Conservation (phyloP, 2,888 invertebrate genomes). For the Agonopterix arenella region DNA sequence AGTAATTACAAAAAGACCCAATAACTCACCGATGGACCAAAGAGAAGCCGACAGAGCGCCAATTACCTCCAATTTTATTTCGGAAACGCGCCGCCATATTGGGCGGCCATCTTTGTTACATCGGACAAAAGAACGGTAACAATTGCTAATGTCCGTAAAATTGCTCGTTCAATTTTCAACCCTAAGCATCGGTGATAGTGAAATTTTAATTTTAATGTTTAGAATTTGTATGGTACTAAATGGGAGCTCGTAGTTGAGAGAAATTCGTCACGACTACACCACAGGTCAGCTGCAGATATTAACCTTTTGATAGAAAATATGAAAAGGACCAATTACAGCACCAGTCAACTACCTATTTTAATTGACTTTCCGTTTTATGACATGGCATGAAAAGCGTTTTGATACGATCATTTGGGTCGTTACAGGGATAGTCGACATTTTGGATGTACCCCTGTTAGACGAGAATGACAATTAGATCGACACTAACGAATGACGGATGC, state of each 20-base stretch:
- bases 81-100: conserved; percentile 22
- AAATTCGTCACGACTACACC: conserved; percentile 17
- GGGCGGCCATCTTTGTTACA: conserved; percentile 12
- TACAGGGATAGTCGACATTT: no score
- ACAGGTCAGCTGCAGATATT: conserved; percentile 6
- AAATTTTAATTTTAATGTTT: conserved; percentile 12
- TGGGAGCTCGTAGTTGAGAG: neutral
- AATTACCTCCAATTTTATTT: conserved; percentile 32
- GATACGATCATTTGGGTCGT: no score
- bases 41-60: conserved; percentile 16
- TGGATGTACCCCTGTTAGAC: no score
- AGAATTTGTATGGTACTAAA: conserved; percentile 1
- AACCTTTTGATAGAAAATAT: conserved; percentile 24
- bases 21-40: conserved; percentile 17
- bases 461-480: no score
- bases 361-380: conserved; percentile 4
- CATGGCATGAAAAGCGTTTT: no score
- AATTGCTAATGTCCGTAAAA: conserved; percentile 19
- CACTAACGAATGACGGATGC: no score
- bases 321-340: conserved; percentile 15
- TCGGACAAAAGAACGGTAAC: conserved; percentile 17
- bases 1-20: conserved; percentile 29
- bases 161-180: conserved; percentile 15
- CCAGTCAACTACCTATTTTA: conserved; percentile 6
- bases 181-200: conserved; percentile 13